phyloP scores from a whole-genome alignment of 1,140 invertebrate genomes.

The Drosophila navojoa region DNA sequence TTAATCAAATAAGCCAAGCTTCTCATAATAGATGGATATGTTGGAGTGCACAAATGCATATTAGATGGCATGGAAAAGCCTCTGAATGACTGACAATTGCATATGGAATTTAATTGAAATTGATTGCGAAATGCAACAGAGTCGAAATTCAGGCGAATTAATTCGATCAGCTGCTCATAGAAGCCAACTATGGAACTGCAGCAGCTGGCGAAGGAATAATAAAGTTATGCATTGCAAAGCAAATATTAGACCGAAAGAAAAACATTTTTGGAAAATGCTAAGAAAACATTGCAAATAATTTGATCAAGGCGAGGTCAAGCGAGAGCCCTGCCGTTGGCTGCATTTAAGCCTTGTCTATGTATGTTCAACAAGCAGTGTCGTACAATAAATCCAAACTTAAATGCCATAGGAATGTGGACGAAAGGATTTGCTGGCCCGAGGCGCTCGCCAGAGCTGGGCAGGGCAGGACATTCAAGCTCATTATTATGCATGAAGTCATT shows the following conservation, averaged over 20 bases:
- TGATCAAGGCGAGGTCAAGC: constrained; percentile 42
- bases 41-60: constrained; percentile 22
- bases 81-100: constrained; percentile 42
- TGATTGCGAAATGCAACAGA: constrained; percentile 44
- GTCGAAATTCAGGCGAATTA: constrained; percentile 26
- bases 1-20: constrained; percentile 49
- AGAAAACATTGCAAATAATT: constrained; percentile 59
- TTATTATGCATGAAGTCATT: constrained; percentile 80
- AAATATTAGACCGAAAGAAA: constrained; percentile 55
- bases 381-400: constrained; percentile 75
- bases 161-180: constrained; percentile 31
- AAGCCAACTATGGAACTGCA: constrained; percentile 23
- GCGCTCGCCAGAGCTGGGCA: constrained; percentile 13
- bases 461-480: constrained; percentile 44
- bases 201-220: constrained; percentile 44
- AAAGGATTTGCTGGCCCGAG: constrained; percentile 52
- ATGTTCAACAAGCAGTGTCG: constrained; percentile 62
- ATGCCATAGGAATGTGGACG: constrained; percentile 56
- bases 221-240: constrained; percentile 65
- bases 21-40: background rate
- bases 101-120: constrained; percentile 64
- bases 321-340: constrained; percentile 56
- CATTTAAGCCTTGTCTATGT: constrained; percentile 59
- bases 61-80: constrained; percentile 33
- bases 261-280: constrained; percentile 60